Percentiles rank a stretch among this genome's conserved stretches.
Conservation (phyloP, 1,140 invertebrate species). For the Microplitis demolitor region DNA sequence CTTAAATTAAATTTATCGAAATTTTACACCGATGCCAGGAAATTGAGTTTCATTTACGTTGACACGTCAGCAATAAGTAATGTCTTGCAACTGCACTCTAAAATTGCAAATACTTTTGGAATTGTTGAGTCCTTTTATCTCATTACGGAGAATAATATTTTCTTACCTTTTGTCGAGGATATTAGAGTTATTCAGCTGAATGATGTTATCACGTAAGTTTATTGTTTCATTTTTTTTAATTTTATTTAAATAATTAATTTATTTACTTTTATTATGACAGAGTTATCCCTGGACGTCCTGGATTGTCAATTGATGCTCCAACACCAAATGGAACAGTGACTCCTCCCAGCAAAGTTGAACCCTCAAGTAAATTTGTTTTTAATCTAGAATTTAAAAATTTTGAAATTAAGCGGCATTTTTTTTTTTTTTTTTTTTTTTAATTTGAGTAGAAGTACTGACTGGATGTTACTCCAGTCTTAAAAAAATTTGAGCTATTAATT, state of each 20-base stretch:
- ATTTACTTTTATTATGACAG: slow-evolving; percentile 24
- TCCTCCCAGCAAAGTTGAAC: too few relatives aligned
- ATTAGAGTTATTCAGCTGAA: slow-evolving; percentile 39
- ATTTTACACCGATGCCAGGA: slow-evolving; percentile 40
- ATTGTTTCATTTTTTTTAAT: background rate
- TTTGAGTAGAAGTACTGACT: too few relatives aligned
- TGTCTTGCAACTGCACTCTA: slow-evolving; percentile 37
- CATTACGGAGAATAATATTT: slow-evolving; percentile 34
- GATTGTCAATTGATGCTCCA: slow-evolving; percentile 1
- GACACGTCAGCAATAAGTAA: slow-evolving; percentile 35
- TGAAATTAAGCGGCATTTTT: too few relatives aligned
- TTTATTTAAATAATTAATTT: background rate
- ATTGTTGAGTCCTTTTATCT: slow-evolving; percentile 44
- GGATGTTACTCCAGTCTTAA: too few relatives aligned
- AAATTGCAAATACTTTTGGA: slow-evolving; percentile 39
- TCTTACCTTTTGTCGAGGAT: slow-evolving; percentile 47
- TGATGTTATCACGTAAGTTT: slow-evolving; percentile 38
- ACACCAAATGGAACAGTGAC: background rate
- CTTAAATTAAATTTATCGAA: slow-evolving; percentile 44
- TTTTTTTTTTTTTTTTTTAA: too few relatives aligned
- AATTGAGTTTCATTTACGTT: slow-evolving; percentile 42
- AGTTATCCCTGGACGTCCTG: slow-evolving; percentile 35
- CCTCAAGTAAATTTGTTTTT: background rate
- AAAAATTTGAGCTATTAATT: too few relatives aligned
- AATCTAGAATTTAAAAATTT: too few relatives aligned